phyloP scores from a whole-genome alignment of 2,888 invertebrate species.

The Conistra vaccinii region DNA sequence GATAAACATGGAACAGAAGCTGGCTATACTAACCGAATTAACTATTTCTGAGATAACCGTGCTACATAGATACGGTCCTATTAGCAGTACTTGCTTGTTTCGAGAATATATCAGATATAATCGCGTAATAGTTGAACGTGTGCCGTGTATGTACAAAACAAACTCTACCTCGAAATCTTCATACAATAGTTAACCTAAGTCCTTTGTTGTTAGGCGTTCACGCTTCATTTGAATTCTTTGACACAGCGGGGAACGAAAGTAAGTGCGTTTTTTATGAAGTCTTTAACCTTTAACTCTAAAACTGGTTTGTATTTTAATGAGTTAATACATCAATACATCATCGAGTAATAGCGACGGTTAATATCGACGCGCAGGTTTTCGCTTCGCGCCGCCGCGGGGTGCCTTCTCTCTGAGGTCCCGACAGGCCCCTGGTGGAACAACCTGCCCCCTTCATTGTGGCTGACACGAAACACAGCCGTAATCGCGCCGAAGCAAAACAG shows the following conservation, averaged over 20 bases:
- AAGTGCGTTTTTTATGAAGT: constrained; percentile 84
- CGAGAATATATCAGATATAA: constrained; percentile 56
- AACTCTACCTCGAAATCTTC: constrained; percentile 68
- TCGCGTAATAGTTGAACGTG: constrained; percentile 57
- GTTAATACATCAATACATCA: constrained; percentile 88
- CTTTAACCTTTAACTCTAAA: constrained; percentile 86
- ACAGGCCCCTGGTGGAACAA: constrained; percentile 79
- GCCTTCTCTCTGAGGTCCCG: constrained; percentile 79
- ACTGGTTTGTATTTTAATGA: constrained; percentile 88
- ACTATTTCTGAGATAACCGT: constrained; percentile 61
- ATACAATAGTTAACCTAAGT: constrained; percentile 71
- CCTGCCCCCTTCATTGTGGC: constrained; percentile 79
- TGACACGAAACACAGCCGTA: constrained; percentile 76
- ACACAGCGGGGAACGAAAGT: constrained; percentile 82
- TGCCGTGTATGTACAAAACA: constrained; percentile 61
- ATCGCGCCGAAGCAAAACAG: constrained; percentile 74
- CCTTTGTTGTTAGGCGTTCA: constrained; percentile 76
- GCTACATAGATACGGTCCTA: constrained; percentile 51
- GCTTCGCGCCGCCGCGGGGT: constrained; percentile 84
- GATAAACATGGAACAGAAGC: constrained; percentile 57
- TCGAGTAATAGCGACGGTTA: constrained; percentile 79
- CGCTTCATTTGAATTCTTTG: constrained; percentile 81
- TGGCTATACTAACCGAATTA: constrained; percentile 52
- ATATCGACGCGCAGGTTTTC: constrained; percentile 84
- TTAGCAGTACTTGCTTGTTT: constrained; percentile 55